Percentiles rank a stretch among this genome's conserved stretches.
phyloP scores from a whole-genome alignment of 2,888 invertebrate species.

The Lypha dubia region DNA sequence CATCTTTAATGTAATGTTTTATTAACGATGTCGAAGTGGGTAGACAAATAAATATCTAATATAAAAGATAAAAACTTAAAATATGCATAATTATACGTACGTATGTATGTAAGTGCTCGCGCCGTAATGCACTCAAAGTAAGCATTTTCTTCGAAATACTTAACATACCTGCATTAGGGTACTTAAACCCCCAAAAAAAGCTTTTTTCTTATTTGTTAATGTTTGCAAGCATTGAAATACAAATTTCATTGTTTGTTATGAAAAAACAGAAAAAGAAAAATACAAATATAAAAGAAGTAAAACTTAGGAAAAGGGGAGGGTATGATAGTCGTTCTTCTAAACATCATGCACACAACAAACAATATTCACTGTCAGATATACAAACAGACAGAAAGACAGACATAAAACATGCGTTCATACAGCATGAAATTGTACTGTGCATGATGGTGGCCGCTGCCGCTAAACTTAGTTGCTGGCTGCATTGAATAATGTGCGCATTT shows the following conservation, averaged over 20 bases:
- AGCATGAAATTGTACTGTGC: constrained; percentile 47
- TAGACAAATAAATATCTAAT: too few species aligned
- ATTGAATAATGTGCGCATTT: constrained; percentile 55
- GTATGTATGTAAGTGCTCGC: too few species aligned
- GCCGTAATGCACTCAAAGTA: not conserved
- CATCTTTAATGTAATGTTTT: too few species aligned
- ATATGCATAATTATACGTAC: too few species aligned
- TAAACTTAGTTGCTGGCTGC: constrained; percentile 41
- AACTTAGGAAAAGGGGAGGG: constrained; percentile 24
- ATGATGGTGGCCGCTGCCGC: constrained; percentile 28
- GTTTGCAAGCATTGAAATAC: constrained; percentile 30
- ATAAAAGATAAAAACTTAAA: too few species aligned
- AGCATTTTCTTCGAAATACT: not conserved
- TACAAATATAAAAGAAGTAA: too few species aligned
- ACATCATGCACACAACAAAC: constrained; percentile 6
- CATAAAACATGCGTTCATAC: constrained; percentile 38
- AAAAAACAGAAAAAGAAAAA: not conserved
- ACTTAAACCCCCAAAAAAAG: constrained; percentile 11
- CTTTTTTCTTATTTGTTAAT: constrained; percentile 24
- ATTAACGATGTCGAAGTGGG: too few species aligned
- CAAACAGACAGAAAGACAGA: not conserved
- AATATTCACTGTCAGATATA: not conserved
- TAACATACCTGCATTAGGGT: constrained; percentile 27
- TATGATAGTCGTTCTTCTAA: not conserved
- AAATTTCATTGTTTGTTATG: constrained; percentile 21